Percentiles rank a stretch among this genome's conserved stretches.
These are phyloP conservation scores for Caenorhabditis japonica DNA, from an alignment of 2,888 invertebrate genomes.

Conservation along the genomic window DNA sequence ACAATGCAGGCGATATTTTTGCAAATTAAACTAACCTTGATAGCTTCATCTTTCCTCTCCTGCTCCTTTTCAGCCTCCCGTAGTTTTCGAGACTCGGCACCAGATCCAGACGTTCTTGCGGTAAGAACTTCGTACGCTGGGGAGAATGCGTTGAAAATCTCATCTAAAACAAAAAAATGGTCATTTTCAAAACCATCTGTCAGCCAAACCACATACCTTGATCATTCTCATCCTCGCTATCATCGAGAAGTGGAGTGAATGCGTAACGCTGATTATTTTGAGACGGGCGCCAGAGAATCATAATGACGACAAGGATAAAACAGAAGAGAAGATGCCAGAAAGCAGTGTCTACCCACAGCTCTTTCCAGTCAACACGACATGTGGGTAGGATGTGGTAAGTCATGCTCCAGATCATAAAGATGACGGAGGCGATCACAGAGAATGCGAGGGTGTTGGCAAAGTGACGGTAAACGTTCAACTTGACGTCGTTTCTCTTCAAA, in stretches of 20 bases:
- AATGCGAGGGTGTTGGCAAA: conserved; percentile 94
- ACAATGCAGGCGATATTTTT: too few relatives aligned
- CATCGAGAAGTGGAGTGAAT: conserved; percentile 91
- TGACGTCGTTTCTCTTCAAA: conserved; percentile 88
- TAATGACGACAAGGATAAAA: conserved; percentile 88
- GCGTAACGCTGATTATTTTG: conserved; percentile 93
- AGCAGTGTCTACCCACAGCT: conserved; percentile 93
- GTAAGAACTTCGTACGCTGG: conserved; percentile 63
- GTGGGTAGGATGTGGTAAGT: conserved; percentile 84
- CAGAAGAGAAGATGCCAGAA: conserved; percentile 96
- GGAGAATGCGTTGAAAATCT: conserved; percentile 63
- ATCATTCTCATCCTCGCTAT: conserved; percentile 85
- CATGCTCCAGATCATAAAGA: conserved; percentile 93
- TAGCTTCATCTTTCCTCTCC: conserved; percentile 58
- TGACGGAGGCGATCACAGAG: conserved; percentile 87
- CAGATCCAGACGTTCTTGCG: conserved; percentile 53
- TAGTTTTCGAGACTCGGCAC: conserved; percentile 54
- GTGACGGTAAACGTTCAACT: conserved; percentile 89
- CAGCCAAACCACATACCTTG: conserved; percentile 41
- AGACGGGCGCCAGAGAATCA: conserved; percentile 94
- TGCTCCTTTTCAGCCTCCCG: conserved; percentile 53
- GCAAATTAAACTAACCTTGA: conserved; percentile 61
- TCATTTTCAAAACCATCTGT: background rate
- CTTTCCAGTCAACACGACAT: conserved; percentile 91
- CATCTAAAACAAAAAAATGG: conserved; percentile 57